Conservation (phyloP, 37 sponge, comb jelly and placozoan genomes). For the Petrosia ficiformis region DNA sequence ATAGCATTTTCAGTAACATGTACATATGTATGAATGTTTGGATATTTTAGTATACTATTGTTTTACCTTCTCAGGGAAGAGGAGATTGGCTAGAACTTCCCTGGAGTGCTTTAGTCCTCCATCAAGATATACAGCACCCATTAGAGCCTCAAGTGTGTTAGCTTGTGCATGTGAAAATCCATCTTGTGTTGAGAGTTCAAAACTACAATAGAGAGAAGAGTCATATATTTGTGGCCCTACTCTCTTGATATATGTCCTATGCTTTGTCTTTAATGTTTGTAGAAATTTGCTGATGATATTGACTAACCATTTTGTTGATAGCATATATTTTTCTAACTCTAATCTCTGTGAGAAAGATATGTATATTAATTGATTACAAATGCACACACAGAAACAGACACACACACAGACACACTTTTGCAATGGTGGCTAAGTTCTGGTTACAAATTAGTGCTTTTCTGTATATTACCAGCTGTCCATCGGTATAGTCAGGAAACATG, state of each 20-base stretch:
- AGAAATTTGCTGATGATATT: too few species aligned
- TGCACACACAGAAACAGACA: too few species aligned
- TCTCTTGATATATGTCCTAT: too few species aligned
- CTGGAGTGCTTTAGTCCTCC: conserved; percentile 26
- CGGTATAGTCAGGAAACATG: conserved; percentile 41
- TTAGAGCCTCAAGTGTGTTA: conserved; percentile 55
- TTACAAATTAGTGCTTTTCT: conserved; percentile 62
- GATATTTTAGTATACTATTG: background rate
- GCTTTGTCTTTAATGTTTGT: too few species aligned
- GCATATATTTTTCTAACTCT: too few species aligned
- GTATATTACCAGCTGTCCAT: conserved; percentile 43
- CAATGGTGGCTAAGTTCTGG: conserved; percentile 34
- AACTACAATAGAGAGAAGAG: background rate
- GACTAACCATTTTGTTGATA: too few species aligned
- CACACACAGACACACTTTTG: conserved; percentile 19
- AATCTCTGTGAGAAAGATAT: background rate
- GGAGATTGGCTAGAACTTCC: conserved; percentile 23
- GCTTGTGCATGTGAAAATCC: conserved; percentile 19
- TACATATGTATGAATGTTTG: background rate
- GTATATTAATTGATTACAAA: background rate
- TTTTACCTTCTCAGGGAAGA: conserved; percentile 46
- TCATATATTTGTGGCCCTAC: too few species aligned
- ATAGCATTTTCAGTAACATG: background rate
- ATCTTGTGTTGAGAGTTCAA: background rate
- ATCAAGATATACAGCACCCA: conserved; percentile 74